Base-by-base conservation (phyloP, 2,888 invertebrate species). In the Incurvaria masculella region DNA sequence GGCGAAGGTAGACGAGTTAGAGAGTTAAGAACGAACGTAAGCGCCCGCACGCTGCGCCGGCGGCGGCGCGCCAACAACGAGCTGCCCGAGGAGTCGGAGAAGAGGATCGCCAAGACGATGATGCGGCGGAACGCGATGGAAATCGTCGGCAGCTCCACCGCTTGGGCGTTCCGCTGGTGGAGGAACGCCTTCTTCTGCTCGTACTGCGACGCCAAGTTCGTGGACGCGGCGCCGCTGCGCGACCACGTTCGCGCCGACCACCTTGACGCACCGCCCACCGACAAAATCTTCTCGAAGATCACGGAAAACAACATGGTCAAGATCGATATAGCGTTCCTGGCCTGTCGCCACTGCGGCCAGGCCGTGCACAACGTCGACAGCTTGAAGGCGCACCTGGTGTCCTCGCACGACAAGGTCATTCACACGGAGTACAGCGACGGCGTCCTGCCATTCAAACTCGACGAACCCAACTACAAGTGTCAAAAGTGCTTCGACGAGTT, bases 131-230 rank as follows among this genome's bases (percentile, higher is more conserved):
- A 78, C 49, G 74, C 78, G 2, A 55, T 72, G 53, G 66, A 58
- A 1, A 57, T 78, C 55, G 60, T 78, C 21, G 69, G 74, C 62
- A 64, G 54, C 57, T 73, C 76, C 2, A 73, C 75, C 0, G 74
- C 72, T 1, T 78, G 74, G 75, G 68, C 78, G 0, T 78, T 78
- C 48, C 62, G 76, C 42, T 78, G 73, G 72, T 75, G 65, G 50
- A 69, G 66, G 27, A 69, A 68, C 52, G 62, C 67, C 1, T 78
- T 72, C 50, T 75, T 62, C 53, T 78, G 78, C 52, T 69, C 72
- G 0, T 76, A 76, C 51, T 78, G 78, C 42, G 71, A 73, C 23
- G 49, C 49, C 0, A 74, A 69, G 54, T 70, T 68, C 48, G 62
- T 69, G 0, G 75, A 75, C 45, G 59, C 66, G 3, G 53, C 59